phyloP scores from a whole-genome alignment of 30 jellyfish, hydroid and myxozoan genomes.

The Sanderia malayensis region DNA sequence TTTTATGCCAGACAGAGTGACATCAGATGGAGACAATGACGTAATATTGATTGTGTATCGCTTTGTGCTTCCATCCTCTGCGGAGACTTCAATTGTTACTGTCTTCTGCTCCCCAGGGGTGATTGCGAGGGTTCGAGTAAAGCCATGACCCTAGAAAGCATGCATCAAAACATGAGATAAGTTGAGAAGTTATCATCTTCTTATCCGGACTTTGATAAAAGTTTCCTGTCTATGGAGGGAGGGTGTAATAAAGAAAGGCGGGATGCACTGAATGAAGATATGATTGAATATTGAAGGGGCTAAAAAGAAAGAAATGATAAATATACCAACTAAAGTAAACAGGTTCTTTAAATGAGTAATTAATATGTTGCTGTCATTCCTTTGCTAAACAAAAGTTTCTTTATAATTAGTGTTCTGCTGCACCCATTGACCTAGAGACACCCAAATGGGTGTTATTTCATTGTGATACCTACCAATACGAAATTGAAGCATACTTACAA shows the following conservation, averaged over 20 bases:
- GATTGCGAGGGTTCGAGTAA: constrained; percentile 42
- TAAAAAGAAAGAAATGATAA: too few relatives aligned
- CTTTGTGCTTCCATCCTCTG: constrained; percentile 86
- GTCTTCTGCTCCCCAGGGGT: constrained; percentile 43
- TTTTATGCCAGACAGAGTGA: constrained; percentile 51
- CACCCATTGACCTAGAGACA: background rate
- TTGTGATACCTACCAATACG: background rate
- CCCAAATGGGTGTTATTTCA: background rate
- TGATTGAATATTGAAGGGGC: too few relatives aligned
- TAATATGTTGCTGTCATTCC: too few relatives aligned
- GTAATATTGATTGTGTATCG: constrained; percentile 39
- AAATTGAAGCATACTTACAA: constrained; percentile 57
- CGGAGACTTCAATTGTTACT: constrained; percentile 71
- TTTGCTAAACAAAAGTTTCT: too few relatives aligned
- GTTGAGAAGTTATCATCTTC: background rate
- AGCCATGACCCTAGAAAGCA: constrained; percentile 80
- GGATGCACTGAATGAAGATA: too few relatives aligned
- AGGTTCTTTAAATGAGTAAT: too few relatives aligned
- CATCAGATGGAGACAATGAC: constrained; percentile 64
- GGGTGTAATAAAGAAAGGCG: too few relatives aligned
- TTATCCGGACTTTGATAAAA: too few relatives aligned
- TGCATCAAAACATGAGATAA: too few relatives aligned
- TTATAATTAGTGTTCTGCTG: too few relatives aligned
- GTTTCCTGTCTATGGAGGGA: too few relatives aligned
- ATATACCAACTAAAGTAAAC: too few relatives aligned